Conservation (phyloP, 2,797 vertebrate genomes). For the Sebastes cheni region DNA sequence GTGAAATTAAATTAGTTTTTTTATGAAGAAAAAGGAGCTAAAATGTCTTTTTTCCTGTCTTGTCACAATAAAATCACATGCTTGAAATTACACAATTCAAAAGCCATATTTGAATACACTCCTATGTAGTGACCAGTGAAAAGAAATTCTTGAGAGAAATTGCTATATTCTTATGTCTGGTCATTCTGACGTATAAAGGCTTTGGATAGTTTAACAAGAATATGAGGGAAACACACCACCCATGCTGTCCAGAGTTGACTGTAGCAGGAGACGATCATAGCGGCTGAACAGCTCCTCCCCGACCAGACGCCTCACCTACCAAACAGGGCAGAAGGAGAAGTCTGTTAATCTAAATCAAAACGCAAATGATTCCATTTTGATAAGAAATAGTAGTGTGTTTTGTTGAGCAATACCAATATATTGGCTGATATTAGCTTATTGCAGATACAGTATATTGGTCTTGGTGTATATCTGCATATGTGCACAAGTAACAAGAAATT, state of each 20-base stretch:
- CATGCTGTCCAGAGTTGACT: conserved; percentile 89
- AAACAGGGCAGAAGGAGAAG: not conserved
- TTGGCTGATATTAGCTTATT: not conserved
- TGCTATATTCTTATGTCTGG: not conserved
- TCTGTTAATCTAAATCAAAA: not conserved
- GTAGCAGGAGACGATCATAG: conserved; percentile 90
- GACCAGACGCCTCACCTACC: conserved; percentile 87
- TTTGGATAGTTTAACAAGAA: not conserved
- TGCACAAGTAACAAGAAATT: not conserved
- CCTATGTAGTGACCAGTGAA: not conserved
- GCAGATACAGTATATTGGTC: not conserved
- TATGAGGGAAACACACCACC: conserved; percentile 60
- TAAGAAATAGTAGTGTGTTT: not conserved
- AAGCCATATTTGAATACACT: not conserved
- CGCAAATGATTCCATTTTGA: not conserved
- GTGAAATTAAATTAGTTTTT: not conserved
- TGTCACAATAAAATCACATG: not conserved
- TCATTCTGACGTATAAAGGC: not conserved
- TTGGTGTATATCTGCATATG: not conserved
- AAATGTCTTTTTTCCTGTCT: not conserved
- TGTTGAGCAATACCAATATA: not conserved
- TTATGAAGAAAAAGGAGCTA: not conserved
- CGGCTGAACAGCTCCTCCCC: conserved; percentile 87
- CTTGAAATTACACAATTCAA: not conserved
- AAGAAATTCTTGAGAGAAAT: not conserved